Base-by-base conservation (phyloP, 2,113 vertebrate species). In the Rhizomys pruinosus region DNA sequence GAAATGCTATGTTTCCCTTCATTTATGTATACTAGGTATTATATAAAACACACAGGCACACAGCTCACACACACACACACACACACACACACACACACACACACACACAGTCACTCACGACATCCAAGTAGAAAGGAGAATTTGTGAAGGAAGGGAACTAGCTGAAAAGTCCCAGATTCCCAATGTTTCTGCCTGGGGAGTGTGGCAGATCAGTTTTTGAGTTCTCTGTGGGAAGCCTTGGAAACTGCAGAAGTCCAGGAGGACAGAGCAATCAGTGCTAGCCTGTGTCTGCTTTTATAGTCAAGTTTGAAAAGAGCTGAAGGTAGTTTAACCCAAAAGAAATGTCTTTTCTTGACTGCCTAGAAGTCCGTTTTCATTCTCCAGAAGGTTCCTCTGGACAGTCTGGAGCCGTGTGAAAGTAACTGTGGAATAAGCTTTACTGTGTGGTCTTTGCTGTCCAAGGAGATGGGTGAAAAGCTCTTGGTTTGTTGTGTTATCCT, bases 321-420 rank as follows among this genome's bases (percentile, higher is more conserved):
- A 72, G 88, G 79, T 59, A 27, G 71, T 23, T 57, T 94, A 66
- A 87, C 73, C 15, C 37, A 66, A 76, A 88, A 42, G 82, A 77
- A n/a, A 87, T 52, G 16, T 37, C 22, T 29, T 66, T 23, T 66
- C 11, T 61, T 47, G 7, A 27, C 47, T 68, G 2, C 12, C 3
- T 25, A 87, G 91, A 23, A 72, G 64, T 44, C 2, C 39, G 2
- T 79, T 95, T 92, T 88, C 12, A 44, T 87, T 59, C 34, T 76
- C 64, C 20, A 37, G 1, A 34, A 12, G 2, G 55, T 91, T 94
- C 87, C 61, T 87, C 32, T 37, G 61, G 34, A 87, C 64, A 74
- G 6, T 82, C 73, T 29, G 17, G 66, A 23, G 11, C 27, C n/a
- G 22, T 47, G 29, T 22, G 68, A 95, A 94, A 80, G 23, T 22